Evolutionary conservation across 92 coral and sea anemone genomes (phyloP), one percentile per base, ranked within the genome.

Genomic region (Desmophyllum pertusum): DNA sequence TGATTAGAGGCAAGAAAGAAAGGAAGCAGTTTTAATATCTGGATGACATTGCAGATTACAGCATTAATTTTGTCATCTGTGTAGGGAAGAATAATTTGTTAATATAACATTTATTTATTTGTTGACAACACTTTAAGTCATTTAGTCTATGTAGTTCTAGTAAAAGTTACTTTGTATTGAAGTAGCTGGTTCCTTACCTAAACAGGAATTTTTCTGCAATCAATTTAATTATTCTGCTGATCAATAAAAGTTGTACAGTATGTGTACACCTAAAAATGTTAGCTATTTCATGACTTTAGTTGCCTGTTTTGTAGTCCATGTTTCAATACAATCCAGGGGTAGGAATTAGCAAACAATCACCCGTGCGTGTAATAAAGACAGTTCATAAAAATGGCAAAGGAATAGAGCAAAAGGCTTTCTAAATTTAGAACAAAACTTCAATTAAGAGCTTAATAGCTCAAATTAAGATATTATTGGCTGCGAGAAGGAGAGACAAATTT

Each of bases 321-420:
- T 66, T 79, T 45, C 84, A 79, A 64, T 51, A 31, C 77, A 70
- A 57, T 52, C 69, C 69, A 52, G 85, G 77, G 77, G 70, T 25
- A 27, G 21, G 13, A 18, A 41, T 72, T 40, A 46, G 62, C 69
- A 31, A 65, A 39, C 17, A 46, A 59, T 15, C 64, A 46, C 14
- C 27, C 75, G 35, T n/a, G 64, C 84, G 33, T 43, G 36, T 65
- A 66, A 79, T 10, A 68, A 46, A 79, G 45, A 65, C 45, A 46
- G 43, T 64, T 31, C 13, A 42, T 19, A 79, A 48, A 79, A 36
- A 50, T 38, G 5, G 53, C 29, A 41, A 62, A 63, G 41, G 43
- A 46, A 65, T 48, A 48, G 35, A 46, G 13, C 25, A 40, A 48
- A 38, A 66, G 36, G 55, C 23, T 45, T 13, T 48, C 50, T 79